Evolutionary conservation across 2,888 invertebrate species (phyloP), one percentile per base, ranked within the genome.

Genomic region (Liodrosophila aerea): DNA sequence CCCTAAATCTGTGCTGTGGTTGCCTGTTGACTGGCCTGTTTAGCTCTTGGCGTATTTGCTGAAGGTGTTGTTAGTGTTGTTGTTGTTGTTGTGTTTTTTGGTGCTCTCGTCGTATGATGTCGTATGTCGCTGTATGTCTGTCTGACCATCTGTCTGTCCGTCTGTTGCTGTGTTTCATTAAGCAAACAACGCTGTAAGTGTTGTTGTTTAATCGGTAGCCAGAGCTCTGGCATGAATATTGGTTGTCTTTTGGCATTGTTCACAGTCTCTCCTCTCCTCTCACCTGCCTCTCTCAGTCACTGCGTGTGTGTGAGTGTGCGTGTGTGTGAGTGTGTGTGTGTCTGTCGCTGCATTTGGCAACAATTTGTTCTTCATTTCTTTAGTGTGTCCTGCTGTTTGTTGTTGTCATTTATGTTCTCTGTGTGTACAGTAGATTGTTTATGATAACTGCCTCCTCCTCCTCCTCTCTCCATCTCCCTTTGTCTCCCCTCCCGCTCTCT

Each of bases 61-160:
- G 56, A 85, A 85, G 80, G 78, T 85, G 85, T 75, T 82, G 63
- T 15, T 18, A 18, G 72, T 82, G 75, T 75, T 39, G 5, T 22
- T n/a, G n/a, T n/a, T n/a, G n/a, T n/a, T n/a, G n/a, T 82, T 67
- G 13, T 37, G 16, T 9, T 9, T 37, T 39, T 71, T 64, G 58
- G 45, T 69, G 60, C 51, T 65, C 50, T 39, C 16, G 18, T 45
- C 29, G 12, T n/a, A n/a, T 7, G 36, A 13, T 40, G 30, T 40
- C 30, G 29, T 31, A 41, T 47, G 44, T 49, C 45, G 30, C 9
- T 34, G 46, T 52, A 33, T 40, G 16, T 61, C 37, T 52, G 27
- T 43, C 36, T 27, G 39, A 33, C 7, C 50, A 43, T 53, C 29
- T 43, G 45, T 12, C n/a, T 7, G 33, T 9, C 37, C 34, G 45